A percentile compares a stretch with the other conserved stretches of the same genome.
These are phyloP conservation scores for Heliconius hortense DNA, from an alignment of 2,888 invertebrate species.

Conservation along the genomic window DNA sequence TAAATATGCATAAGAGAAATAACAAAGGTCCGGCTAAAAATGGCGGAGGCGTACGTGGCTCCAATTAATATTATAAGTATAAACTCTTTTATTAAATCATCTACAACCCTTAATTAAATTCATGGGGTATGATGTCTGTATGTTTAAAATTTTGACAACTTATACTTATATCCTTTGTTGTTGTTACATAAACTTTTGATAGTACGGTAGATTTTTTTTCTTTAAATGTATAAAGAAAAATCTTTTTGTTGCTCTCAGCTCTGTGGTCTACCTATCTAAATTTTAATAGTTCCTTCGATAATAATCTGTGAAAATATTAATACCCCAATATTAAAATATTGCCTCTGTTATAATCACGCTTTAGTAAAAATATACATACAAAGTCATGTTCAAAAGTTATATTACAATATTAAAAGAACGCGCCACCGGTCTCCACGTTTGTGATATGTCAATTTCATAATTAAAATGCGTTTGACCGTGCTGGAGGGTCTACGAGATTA, in stretches of 20 bases:
- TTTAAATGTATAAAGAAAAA: too few relatives aligned
- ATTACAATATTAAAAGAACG: conserved; percentile 15
- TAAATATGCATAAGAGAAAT: conserved; percentile 79
- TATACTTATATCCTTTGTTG: neutral
- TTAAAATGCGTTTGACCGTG: conserved; percentile 81
- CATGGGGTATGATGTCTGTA: conserved; percentile 18
- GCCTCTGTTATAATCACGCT: neutral
- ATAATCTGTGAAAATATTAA: neutral
- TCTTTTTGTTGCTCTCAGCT: too few relatives aligned
- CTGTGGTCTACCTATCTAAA: neutral
- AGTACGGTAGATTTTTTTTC: neutral
- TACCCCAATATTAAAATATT: neutral
- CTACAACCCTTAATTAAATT: conserved; percentile 17
- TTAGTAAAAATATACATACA: neutral
- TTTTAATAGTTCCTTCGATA: neutral
- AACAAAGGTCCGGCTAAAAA: conserved; percentile 65
- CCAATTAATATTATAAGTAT: conserved; percentile 73
- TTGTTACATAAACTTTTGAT: neutral
- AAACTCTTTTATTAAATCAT: conserved; percentile 81
- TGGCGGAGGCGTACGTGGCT: conserved; percentile 55
- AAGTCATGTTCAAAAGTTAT: conserved; percentile 3
- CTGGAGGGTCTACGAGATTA: conserved; percentile 67
- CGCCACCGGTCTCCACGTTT: conserved; percentile 44
- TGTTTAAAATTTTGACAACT: neutral
- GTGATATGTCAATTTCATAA: conserved; percentile 81